Percentiles rank a stretch among this genome's conserved stretches.
Evolutionary conservation across 2,888 invertebrate genomes (phyloP).

Genomic region (Sycophila texana): DNA sequence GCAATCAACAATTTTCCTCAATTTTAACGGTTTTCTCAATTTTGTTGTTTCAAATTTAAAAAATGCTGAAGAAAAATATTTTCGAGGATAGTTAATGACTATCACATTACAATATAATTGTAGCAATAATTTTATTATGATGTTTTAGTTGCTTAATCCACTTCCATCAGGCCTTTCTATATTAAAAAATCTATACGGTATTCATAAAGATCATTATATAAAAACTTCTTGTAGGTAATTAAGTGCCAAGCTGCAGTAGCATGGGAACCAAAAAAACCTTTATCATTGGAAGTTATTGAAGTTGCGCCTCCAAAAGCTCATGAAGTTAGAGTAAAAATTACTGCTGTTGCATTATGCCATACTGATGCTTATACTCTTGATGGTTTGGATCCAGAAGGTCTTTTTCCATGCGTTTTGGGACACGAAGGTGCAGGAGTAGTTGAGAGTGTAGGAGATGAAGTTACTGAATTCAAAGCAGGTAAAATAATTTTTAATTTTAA

Average conservation of each 20-base stretch:
- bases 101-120: no score
- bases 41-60: background rate
- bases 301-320: conserved; percentile 95
- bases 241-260: conserved; percentile 97
- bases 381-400: conserved; percentile 93
- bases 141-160: no score
- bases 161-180: no score
- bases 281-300: conserved; percentile 93
- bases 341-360: conserved; percentile 91
- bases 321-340: conserved; percentile 91
- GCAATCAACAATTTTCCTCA: background rate
- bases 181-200: background rate
- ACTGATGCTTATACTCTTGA: conserved; percentile 94
- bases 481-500: conserved; percentile 46
- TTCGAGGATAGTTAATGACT: no score
- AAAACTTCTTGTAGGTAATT: conserved; percentile 82
- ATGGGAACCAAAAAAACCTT: conserved; percentile 93
- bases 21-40: background rate
- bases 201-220: no score
- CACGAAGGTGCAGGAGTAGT: conserved; percentile 98
- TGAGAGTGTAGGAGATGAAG: conserved; percentile 96
- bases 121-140: no score
- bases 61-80: no score
- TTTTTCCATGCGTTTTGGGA: conserved; percentile 94
- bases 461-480: conserved; percentile 89